Evolutionary conservation across 2,797 vertebrate genomes (phyloP).

Genomic region (Phoeniculus purpureus): DNA sequence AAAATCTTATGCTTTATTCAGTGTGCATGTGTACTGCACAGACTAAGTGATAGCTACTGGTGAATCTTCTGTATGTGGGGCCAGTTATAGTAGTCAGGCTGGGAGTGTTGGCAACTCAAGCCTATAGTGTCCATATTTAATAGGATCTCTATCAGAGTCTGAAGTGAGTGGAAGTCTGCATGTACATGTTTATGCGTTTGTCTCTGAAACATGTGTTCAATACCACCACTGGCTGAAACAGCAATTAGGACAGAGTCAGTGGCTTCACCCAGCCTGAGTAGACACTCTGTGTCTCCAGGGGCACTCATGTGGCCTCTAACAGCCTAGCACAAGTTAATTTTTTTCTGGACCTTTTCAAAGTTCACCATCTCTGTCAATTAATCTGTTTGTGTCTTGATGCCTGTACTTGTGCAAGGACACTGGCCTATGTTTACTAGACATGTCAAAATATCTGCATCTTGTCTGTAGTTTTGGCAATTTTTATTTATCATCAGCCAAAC

Average conservation of each 20-base stretch:
- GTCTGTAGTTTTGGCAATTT: background rate
- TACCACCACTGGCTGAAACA: background rate
- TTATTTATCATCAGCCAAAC: background rate
- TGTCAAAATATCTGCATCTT: background rate
- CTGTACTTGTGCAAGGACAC: background rate
- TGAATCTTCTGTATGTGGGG: background rate
- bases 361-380: background rate
- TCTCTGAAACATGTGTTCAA: background rate
- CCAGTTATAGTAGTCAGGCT: background rate
- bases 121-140: background rate
- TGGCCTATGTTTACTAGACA: background rate
- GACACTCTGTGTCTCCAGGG: accelerated
- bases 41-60: background rate
- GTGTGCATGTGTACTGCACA: background rate
- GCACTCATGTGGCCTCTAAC: accelerated
- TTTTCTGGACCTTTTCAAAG: background rate
- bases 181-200: accelerated
- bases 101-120: background rate
- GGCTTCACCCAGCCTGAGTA: accelerated
- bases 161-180: accelerated
- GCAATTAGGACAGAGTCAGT: accelerated
- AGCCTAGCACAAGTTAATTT: background rate
- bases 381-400: background rate
- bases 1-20: background rate
- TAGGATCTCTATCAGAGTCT: background rate